A percentile compares a stretch with the other conserved stretches of the same genome.
Evolutionary conservation across 2,888 invertebrate genomes (phyloP).

Genomic region (Chymomyza caudatula): DNA sequence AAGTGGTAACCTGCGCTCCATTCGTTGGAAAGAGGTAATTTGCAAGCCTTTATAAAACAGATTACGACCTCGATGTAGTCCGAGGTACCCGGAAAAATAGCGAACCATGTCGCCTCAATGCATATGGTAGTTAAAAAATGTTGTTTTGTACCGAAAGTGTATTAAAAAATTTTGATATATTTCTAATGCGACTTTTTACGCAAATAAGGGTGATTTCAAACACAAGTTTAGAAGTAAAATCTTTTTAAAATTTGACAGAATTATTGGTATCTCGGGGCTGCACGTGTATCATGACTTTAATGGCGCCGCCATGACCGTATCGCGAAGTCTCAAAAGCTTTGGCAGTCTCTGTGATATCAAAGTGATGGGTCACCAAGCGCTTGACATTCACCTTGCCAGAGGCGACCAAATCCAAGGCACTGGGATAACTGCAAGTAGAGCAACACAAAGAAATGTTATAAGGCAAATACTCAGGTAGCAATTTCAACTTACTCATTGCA

Average conservation of each 20-base stretch:
- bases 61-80: not conserved
- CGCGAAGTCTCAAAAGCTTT: conserved; percentile 91
- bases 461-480: conserved; percentile 55
- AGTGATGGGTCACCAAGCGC: conserved; percentile 91
- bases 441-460: not conserved
- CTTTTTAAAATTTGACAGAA: conserved; percentile 47
- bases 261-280: conserved; percentile 81
- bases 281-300: conserved; percentile 93
- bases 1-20: too few relatives aligned
- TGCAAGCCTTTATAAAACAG: not conserved
- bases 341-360: conserved; percentile 85
- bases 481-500: conserved; percentile 85
- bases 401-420: conserved; percentile 87
- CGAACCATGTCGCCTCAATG: not conserved
- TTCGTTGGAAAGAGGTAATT: too few relatives aligned
- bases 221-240: not conserved
- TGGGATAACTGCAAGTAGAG: conserved; percentile 82
- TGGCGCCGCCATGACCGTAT: conserved; percentile 84
- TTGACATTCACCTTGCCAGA: conserved; percentile 88
- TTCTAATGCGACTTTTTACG: not conserved
- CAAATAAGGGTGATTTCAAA: too few relatives aligned
- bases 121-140: not conserved
- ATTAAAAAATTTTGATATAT: not conserved
- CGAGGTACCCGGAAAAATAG: not conserved
- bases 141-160: not conserved